phyloP scores from a whole-genome alignment of 2,797 vertebrate genomes.

The Knipowitschia caucasica region DNA sequence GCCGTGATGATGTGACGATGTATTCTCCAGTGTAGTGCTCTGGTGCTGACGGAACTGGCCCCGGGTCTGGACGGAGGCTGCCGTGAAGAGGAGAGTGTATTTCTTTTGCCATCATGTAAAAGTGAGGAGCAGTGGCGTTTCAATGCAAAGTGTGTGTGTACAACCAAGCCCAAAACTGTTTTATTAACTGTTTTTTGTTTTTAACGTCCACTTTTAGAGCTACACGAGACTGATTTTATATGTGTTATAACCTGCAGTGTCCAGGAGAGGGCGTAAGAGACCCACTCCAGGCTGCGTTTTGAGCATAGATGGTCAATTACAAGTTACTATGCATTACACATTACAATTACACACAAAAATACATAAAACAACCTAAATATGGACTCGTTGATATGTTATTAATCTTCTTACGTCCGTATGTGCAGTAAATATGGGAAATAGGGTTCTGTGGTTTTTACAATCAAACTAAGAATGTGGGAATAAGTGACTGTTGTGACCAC shows the following conservation, averaged over 20 bases:
- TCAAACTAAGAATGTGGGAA: neutral
- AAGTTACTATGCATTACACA: neutral
- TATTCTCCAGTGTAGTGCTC: slow-evolving; percentile 7
- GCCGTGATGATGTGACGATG: slow-evolving; percentile 20
- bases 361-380: neutral
- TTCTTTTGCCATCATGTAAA: slow-evolving; percentile 53
- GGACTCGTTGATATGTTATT: too few relatives aligned
- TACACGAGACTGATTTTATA: neutral
- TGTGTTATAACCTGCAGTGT: neutral
- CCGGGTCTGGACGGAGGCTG: slow-evolving; percentile 16
- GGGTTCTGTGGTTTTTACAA: too few relatives aligned
- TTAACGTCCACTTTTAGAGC: neutral
- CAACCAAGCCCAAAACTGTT: slow-evolving; percentile 50
- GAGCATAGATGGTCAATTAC: neutral
- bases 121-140: slow-evolving; percentile 41
- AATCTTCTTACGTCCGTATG: too few relatives aligned
- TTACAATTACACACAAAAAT: neutral
- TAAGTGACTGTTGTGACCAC: neutral
- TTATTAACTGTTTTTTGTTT: neutral
- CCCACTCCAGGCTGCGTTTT: neutral
- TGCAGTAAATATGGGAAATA: neutral
- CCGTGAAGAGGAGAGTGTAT: slow-evolving; percentile 49
- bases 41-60: slow-evolving; percentile 11
- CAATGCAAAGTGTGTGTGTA: slow-evolving; percentile 48
- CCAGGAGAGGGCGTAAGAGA: neutral